Base-by-base conservation (phyloP, 2,113 vertebrate species). In the Ophiodon elongatus region DNA sequence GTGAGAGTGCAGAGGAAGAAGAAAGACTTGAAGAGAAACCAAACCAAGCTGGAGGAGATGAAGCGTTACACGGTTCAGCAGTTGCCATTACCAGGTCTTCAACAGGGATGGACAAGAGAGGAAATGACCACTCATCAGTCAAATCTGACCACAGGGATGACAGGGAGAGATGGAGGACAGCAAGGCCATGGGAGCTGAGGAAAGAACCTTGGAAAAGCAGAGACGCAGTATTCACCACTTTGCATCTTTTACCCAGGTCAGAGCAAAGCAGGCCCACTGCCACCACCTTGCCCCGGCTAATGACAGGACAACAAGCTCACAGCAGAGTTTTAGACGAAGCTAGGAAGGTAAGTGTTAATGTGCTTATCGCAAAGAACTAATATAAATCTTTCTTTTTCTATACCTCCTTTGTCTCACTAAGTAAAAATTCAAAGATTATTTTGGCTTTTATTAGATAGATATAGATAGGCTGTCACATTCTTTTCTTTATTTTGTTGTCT, bases 101-200 rank as follows among this genome's bases (percentile, higher is more conserved):
- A 76, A 70, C 76, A 31, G 82, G 72, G 81, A 87, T 43, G 88
- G 84, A 91, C 89, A 69, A 91, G 80, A 81, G 88, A 92, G 92
- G 93, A 95, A 94, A 92, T 91, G 88, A 83, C 87, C 91, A 69
- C 86, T 93, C 95, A 94, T 95, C 93, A 92, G 94, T 95, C 93
- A 95, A 85, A 85, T 77, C 65, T 27, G 6, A 81, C 60, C 83
- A 71, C n/a, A 37, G 35, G 54, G 72, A 75, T 43, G 83, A 73
- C 79, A 84, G 75, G 59, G 83, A 80, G 33, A 45, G 15, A 68
- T 62, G 52, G 45, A 71, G 63, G 78, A 83, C 56, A 47, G 70
- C 37, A 10, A 41, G 57, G 76, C 10, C 29, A 0, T 47, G 54
- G 70, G 81, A 87, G 63, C 41, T 7, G 45, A 82, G 70, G 80